phyloP scores from a whole-genome alignment of 1,140 invertebrate species.

The Sipha flava region DNA sequence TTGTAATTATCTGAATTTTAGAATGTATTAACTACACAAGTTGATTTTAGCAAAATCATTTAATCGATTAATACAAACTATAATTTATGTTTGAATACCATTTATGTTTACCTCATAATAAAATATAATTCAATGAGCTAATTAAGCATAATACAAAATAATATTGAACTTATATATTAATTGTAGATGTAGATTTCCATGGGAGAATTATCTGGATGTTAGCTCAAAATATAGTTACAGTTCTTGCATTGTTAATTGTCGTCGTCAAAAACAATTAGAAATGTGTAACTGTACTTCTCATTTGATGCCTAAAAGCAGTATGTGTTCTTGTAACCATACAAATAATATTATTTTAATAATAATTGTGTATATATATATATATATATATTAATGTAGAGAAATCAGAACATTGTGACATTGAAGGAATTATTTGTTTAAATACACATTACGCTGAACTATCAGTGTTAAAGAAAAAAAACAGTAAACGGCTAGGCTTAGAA shows the following conservation, averaged over 20 bases:
- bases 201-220: slow-evolving; percentile 54
- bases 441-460: slow-evolving; percentile 51
- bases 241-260: slow-evolving; percentile 58
- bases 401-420: slow-evolving; percentile 50
- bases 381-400: slow-evolving; percentile 35
- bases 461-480: slow-evolving; percentile 49
- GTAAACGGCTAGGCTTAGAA: slow-evolving; percentile 44
- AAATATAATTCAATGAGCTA: not conserved
- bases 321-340: not conserved
- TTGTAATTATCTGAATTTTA: too few species aligned
- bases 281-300: slow-evolving; percentile 59
- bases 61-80: not conserved
- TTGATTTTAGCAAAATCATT: too few species aligned
- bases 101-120: not conserved
- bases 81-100: not conserved
- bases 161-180: too few species aligned
- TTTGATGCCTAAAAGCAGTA: slow-evolving; percentile 53
- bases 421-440: slow-evolving; percentile 52
- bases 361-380: not conserved
- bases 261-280: slow-evolving; percentile 52
- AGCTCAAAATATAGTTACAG: slow-evolving; percentile 57
- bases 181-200: slow-evolving; percentile 55
- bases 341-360: not conserved
- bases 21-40: too few species aligned
- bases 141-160: too few species aligned